These are phyloP conservation scores for Hypolimnas misippus DNA, from an alignment of 2,888 invertebrate genomes.

Conservation along the genomic window DNA sequence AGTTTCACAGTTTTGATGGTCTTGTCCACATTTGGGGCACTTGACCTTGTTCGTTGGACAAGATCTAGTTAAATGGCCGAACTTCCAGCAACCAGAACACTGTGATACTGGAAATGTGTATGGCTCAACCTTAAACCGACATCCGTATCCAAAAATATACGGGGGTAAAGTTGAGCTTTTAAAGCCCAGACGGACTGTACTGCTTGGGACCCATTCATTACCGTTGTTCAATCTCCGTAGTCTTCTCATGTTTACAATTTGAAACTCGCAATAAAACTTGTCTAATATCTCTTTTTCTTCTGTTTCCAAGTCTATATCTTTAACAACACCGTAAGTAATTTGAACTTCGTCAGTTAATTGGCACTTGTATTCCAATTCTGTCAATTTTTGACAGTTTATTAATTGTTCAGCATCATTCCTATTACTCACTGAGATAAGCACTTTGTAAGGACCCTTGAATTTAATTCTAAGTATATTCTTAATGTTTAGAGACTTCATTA, in stretches of 20 bases:
- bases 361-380: no score
- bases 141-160: constrained; percentile 26
- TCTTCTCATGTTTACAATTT: no score
- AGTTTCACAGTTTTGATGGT: constrained; percentile 19
- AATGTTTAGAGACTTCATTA: constrained; percentile 36
- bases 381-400: constrained; percentile 32
- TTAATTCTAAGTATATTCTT: constrained; percentile 38
- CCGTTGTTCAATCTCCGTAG: neutral
- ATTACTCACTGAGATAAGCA: constrained; percentile 29
- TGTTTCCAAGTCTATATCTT: constrained; percentile 37
- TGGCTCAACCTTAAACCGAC: constrained; percentile 27
- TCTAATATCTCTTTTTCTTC: constrained; percentile 31
- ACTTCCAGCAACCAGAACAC: constrained; percentile 23
- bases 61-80: constrained; percentile 20
- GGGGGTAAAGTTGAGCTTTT: constrained; percentile 8
- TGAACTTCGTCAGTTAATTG: constrained; percentile 24
- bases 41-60: constrained; percentile 15
- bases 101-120: constrained; percentile 25
- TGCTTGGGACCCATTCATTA: neutral
- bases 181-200: neutral
- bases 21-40: constrained; percentile 32
- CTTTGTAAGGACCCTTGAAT: constrained; percentile 37
- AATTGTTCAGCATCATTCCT: constrained; percentile 34
- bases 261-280: no score
- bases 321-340: constrained; percentile 36